These are phyloP conservation scores for Steinernema scapterisci DNA, from an alignment of 2,888 invertebrate genomes.

Conservation along the genomic window DNA sequence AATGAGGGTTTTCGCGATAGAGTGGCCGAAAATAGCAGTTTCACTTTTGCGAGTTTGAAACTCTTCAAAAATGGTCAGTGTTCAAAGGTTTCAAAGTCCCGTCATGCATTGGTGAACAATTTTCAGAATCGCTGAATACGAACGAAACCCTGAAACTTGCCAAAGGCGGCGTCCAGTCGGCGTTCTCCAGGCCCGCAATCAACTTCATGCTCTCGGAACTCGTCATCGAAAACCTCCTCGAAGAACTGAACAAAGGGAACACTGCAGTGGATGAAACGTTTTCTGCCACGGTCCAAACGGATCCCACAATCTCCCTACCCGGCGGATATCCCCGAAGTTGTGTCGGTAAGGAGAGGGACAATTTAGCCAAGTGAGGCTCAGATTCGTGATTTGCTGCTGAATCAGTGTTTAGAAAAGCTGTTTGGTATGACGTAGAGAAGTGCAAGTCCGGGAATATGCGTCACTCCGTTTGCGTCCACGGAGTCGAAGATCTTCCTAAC, in stretches of 20 bases:
- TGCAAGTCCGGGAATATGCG: constrained; percentile 27
- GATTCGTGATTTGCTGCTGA: too few relatives aligned
- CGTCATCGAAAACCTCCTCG: not conserved
- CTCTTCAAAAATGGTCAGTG: constrained; percentile 40
- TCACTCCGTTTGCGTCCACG: constrained; percentile 34
- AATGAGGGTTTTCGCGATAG: not conserved
- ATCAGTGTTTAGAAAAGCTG: too few relatives aligned
- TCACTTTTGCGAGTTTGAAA: constrained; percentile 39
- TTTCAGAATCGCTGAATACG: not conserved
- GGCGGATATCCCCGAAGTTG: constrained; percentile 27
- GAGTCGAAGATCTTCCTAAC: constrained; percentile 25
- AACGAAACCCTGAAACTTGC: constrained; percentile 22
- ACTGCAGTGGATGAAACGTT: constrained; percentile 22
- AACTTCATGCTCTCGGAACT: constrained; percentile 35
- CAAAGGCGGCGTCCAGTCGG: constrained; percentile 36
- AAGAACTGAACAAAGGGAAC: not conserved
- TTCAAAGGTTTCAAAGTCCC: too few relatives aligned
- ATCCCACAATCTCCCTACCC: constrained; percentile 34
- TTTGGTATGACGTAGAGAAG: not conserved
- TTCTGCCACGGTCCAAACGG: constrained; percentile 35
- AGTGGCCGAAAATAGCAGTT: constrained; percentile 25
- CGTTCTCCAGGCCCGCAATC: constrained; percentile 36
- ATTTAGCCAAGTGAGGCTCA: not conserved
- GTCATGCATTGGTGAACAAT: too few relatives aligned
- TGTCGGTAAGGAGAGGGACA: not conserved